Conservation (phyloP, 1,140 invertebrate genomes). For the Calephelis nemesis region DNA sequence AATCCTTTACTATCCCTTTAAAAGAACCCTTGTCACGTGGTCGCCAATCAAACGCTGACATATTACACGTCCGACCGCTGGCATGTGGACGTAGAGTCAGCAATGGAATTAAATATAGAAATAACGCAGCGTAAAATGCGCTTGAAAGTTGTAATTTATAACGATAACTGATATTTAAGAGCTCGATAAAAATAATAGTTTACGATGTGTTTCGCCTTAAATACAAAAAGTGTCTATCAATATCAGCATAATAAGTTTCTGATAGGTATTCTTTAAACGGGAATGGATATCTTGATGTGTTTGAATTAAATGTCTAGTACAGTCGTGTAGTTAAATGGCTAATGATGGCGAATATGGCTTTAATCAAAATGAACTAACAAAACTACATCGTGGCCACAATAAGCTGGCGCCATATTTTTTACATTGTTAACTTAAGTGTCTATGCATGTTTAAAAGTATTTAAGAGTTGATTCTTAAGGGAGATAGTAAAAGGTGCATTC, state of each 20-base stretch:
- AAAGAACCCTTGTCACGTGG: constrained; percentile 39
- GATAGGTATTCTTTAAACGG: constrained; percentile 5
- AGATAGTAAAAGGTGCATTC: constrained; percentile 13
- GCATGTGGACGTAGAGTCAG: background rate
- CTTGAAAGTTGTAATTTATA: constrained; percentile 13
- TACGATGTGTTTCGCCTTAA: constrained; percentile 10
- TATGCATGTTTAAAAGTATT: constrained; percentile 15
- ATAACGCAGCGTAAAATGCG: constrained; percentile 4
- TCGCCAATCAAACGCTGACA: constrained; percentile 40
- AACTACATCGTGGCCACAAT: constrained; percentile 13
- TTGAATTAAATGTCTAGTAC: background rate
- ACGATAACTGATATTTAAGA: constrained; percentile 6
- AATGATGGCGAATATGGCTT: constrained; percentile 12
- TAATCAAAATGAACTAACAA: constrained; percentile 6
- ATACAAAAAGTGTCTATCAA: constrained; percentile 4
- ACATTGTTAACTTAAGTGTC: constrained; percentile 16
- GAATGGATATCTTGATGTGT: background rate
- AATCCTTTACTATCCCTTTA: constrained; percentile 32
- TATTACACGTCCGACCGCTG: constrained; percentile 9
- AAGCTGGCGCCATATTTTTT: constrained; percentile 18
- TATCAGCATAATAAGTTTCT: constrained; percentile 8
- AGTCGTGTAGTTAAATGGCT: constrained; percentile 9
- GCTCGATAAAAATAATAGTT: constrained; percentile 7
- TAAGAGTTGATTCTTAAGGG: constrained; percentile 4
- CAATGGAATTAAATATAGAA: constrained; percentile 13